These are phyloP conservation scores for Sebastes trivittatus DNA, from an alignment of 2,797 vertebrate species.

Conservation along the genomic window DNA sequence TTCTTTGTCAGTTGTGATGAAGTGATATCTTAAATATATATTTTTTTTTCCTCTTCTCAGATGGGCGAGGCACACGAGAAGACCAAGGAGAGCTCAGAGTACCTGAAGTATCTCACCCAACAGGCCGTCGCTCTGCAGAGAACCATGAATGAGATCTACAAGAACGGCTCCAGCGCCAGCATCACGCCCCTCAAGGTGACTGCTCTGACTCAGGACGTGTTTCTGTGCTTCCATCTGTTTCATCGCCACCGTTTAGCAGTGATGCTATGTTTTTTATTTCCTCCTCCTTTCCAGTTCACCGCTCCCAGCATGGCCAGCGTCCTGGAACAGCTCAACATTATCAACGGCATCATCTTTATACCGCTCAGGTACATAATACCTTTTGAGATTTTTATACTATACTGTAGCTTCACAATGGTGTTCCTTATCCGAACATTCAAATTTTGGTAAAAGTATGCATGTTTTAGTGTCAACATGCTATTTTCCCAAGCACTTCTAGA, in stretches of 20 bases:
- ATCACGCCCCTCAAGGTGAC: constrained; percentile 95
- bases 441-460: too few relatives aligned
- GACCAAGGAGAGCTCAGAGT: constrained; percentile 99
- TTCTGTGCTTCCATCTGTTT: not conserved
- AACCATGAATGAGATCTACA: constrained; percentile 99
- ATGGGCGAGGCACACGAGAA: constrained; percentile 97
- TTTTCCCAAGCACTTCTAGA: too few relatives aligned
- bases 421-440: too few relatives aligned
- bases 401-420: too few relatives aligned
- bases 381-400: too few relatives aligned
- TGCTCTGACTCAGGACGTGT: not conserved
- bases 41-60: constrained; percentile 66
- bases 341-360: constrained; percentile 99
- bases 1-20: not conserved
- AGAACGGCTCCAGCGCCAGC: constrained; percentile 95
- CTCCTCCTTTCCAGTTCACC: constrained; percentile 87
- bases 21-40: not conserved
- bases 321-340: constrained; percentile 97
- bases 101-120: constrained; percentile 98
- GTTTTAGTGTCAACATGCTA: too few relatives aligned
- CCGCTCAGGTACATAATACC: constrained; percentile 89
- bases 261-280: constrained; percentile 12
- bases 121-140: constrained; percentile 98
- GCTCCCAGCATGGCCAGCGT: constrained; percentile 98
- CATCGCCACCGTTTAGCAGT: not conserved